Conservation (phyloP, 2,888 invertebrate genomes). For the Chaitophorus viminalis region DNA sequence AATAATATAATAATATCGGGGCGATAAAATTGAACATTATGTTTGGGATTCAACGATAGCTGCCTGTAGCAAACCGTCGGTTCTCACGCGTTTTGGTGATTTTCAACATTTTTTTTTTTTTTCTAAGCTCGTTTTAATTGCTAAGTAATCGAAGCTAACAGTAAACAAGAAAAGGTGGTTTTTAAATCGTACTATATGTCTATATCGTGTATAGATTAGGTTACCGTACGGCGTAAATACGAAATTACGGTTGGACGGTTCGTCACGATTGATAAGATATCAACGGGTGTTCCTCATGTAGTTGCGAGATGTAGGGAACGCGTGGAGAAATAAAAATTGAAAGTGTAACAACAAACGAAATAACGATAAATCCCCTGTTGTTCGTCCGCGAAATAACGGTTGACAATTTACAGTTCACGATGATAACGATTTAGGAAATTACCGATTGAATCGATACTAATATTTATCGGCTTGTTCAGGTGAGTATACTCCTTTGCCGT, state of each 20-base stretch:
- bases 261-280: constrained; percentile 39
- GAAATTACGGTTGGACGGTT: constrained; percentile 5
- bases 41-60: neutral
- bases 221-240: constrained; percentile 25
- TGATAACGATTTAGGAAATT: constrained; percentile 50
- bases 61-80: neutral
- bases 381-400: constrained; percentile 50
- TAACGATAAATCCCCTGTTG: constrained; percentile 45
- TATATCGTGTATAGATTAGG: neutral
- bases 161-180: neutral
- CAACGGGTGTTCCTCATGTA: constrained; percentile 39
- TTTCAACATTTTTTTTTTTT: neutral
- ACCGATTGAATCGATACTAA: constrained; percentile 17
- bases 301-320: neutral
- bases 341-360: constrained; percentile 28
- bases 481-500: constrained; percentile 13
- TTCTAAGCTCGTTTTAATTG: neutral
- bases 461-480: constrained; percentile 15
- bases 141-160: neutral
- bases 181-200: constrained; percentile 3
- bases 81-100: neutral
- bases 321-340: constrained; percentile 25
- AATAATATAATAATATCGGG: neutral
- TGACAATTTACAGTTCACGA: constrained; percentile 32
- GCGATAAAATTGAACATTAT: neutral